These are phyloP conservation scores for Hetaerina titia DNA, from an alignment of 2,888 invertebrate species.

Conservation along the genomic window DNA sequence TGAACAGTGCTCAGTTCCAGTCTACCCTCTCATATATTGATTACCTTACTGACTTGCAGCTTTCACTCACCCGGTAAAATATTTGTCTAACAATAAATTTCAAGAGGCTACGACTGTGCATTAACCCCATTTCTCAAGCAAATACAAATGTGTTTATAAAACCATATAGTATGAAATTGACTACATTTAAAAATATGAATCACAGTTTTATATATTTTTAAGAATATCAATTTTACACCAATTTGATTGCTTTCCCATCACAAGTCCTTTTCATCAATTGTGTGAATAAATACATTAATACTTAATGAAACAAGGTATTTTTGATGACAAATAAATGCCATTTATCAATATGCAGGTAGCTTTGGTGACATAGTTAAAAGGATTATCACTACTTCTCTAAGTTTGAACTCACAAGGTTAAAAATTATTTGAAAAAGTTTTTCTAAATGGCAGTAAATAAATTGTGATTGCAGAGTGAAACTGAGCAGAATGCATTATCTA, in stretches of 20 bases:
- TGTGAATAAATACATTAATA: background rate
- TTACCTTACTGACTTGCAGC: background rate
- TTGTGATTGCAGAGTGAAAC: background rate
- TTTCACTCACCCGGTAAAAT: background rate
- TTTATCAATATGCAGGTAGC: background rate
- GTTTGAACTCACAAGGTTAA: background rate
- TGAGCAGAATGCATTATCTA: constrained; percentile 44
- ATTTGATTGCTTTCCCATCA: background rate
- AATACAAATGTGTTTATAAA: background rate
- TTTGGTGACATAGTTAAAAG: background rate
- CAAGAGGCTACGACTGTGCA: background rate
- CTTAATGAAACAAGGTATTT: background rate
- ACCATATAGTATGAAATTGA: background rate
- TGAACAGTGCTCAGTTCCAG: background rate
- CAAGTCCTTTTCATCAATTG: too few species aligned
- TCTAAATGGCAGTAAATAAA: background rate
- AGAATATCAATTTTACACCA: background rate
- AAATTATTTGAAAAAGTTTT: background rate
- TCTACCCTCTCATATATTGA: background rate
- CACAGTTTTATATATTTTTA: background rate
- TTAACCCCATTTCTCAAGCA: background rate
- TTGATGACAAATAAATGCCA: background rate
- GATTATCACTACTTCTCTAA: background rate
- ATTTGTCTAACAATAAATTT: background rate
- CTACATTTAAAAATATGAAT: background rate